These are phyloP conservation scores for Pararge aegeria DNA, from an alignment of 1,140 invertebrate species.

Conservation along the genomic window DNA sequence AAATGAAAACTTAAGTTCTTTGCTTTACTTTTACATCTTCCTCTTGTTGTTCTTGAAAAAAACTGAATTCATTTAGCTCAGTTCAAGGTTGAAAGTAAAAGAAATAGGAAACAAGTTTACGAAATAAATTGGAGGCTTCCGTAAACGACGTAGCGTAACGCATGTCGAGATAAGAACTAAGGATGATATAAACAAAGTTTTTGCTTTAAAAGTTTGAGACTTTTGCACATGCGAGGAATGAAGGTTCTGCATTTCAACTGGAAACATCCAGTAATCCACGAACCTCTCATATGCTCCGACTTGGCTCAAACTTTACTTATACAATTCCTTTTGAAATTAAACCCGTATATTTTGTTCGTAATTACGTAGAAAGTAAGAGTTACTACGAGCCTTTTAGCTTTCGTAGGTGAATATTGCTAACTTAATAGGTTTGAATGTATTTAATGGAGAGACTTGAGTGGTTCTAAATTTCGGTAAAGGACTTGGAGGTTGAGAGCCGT, in stretches of 20 bases:
- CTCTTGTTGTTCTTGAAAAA: too few species aligned
- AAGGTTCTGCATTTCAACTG: constrained; percentile 40
- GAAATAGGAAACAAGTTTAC: background rate
- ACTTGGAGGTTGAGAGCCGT: background rate
- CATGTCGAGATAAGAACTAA: constrained; percentile 12
- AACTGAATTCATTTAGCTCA: background rate
- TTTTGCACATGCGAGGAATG: constrained; percentile 26
- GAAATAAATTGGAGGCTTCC: background rate
- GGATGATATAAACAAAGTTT: constrained; percentile 30
- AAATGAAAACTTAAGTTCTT: too few species aligned
- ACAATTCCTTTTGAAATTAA: constrained; percentile 37
- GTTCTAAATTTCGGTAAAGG: background rate
- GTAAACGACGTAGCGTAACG: constrained; percentile 8
- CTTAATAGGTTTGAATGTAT: background rate
- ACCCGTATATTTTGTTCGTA: constrained; percentile 26
- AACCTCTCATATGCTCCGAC: constrained; percentile 36
- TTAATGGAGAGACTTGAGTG: background rate
- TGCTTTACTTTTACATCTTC: too few species aligned
- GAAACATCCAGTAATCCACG: constrained; percentile 41
- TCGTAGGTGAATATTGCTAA: constrained; percentile 8
- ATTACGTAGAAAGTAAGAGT: constrained; percentile 21
- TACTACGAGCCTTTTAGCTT: constrained; percentile 3
- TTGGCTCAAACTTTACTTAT: constrained; percentile 37
- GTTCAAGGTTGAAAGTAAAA: background rate
- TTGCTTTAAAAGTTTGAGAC: constrained; percentile 30